Conservation (phyloP, 2,888 invertebrate genomes). For the Odiellus spinosus region DNA sequence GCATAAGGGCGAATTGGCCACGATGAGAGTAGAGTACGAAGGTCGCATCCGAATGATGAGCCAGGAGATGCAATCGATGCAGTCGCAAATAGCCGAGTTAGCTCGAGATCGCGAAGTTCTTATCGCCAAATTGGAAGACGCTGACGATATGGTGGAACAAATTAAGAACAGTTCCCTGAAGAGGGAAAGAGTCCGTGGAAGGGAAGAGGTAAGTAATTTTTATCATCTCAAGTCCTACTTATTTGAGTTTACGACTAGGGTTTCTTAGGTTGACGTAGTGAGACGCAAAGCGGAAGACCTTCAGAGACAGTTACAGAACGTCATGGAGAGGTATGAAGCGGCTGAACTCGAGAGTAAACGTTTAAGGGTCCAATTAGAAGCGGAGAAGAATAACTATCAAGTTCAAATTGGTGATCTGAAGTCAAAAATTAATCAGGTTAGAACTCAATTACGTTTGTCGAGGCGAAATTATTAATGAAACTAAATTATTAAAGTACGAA, state of each 20-base stretch:
- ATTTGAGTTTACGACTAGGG: not conserved
- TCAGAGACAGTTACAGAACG: slow-evolving; percentile 48
- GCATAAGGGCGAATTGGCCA: slow-evolving; percentile 58
- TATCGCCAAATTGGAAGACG: slow-evolving; percentile 68
- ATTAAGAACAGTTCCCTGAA: slow-evolving; percentile 38
- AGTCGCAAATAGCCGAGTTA: slow-evolving; percentile 59
- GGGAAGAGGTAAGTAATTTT: slow-evolving; percentile 15
- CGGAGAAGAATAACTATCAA: slow-evolving; percentile 69
- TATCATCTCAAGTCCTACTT: no score
- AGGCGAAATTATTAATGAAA: not conserved
- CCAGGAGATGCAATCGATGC: slow-evolving; percentile 64
- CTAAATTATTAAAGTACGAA: slow-evolving; percentile 43
- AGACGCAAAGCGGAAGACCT: slow-evolving; percentile 46
- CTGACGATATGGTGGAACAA: slow-evolving; percentile 60
- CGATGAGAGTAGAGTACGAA: slow-evolving; percentile 68
- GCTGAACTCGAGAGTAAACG: slow-evolving; percentile 62
- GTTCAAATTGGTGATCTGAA: slow-evolving; percentile 74
- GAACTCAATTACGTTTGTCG: not conserved
- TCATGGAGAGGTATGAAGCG: slow-evolving; percentile 73
- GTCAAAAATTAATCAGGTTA: slow-evolving; percentile 64
- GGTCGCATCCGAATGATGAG: slow-evolving; percentile 62
- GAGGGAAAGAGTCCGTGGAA: slow-evolving; percentile 12
- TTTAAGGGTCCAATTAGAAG: slow-evolving; percentile 72
- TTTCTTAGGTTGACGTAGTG: not conserved
- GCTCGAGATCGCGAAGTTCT: slow-evolving; percentile 75